Evolutionary conservation across 2,888 invertebrate genomes (phyloP), one percentile per base, ranked within the genome.

Genomic region (Drosophila ezoana): DNA sequence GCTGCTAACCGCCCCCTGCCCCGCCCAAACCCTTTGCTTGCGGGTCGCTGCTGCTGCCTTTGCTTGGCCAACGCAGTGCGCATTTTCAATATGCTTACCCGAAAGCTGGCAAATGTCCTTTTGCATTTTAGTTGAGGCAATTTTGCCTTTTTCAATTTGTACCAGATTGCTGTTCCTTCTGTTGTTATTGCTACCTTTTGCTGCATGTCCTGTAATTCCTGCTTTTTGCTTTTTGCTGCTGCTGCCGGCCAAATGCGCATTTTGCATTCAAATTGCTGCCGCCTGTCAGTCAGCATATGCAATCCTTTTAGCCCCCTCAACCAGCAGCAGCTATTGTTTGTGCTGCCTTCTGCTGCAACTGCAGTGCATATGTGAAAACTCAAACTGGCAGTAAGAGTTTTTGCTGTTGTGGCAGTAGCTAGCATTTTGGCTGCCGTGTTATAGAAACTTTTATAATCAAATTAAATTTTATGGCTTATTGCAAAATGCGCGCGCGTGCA

Each of bases 381-480:
- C 53, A 41, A 58, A 18, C 18, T 71, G 43, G 40, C 59, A 37
- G 33, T 57, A 54, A 52, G 37, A 64, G 33, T 65, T 28, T 53
- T 60, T 64, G 52, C 41, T 64, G 32, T 38, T 61, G 43, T 68
- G 40, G 43, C 66, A 64, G 49, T 65, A 49, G 51, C 67, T 38
- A 20, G 48, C 54, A 48, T 45, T 72, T 62, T 45, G 62, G 14
- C 40, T 58, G 40, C 61, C 70, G 60, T 79, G 67, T 81, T 74
- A 72, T 75, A 86, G 87, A 82, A 88, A 88, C 86, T 84, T 84
- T 87, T 89, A 85, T 83, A 79, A 81, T 79, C 87, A 85, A 87
- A 85, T 85, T 89, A 81, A 87, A 87, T 85, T 87, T 89, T 75
- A 85, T 89, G 72, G 89, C 84, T 81, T 85, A 85, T 87, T 83